These are phyloP conservation scores for Anoncus sp. DNA, from an alignment of 2,888 invertebrate species.

Conservation along the genomic window DNA sequence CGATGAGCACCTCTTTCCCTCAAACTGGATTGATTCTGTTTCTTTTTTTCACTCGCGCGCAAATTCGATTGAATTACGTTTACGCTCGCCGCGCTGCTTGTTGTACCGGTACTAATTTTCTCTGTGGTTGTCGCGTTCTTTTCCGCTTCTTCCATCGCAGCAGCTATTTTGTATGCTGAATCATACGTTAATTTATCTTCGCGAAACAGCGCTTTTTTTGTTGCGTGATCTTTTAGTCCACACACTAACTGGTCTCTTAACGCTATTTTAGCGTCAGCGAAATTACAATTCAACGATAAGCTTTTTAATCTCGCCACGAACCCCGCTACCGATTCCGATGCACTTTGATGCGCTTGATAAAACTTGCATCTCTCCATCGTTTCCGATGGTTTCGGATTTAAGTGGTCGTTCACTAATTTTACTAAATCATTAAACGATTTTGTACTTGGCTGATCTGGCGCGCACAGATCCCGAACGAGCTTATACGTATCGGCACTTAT, in stretches of 20 bases:
- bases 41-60: conserved; percentile 41
- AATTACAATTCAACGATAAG: conserved; percentile 59
- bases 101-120: conserved; percentile 5
- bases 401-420: conserved; percentile 50
- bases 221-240: conserved; percentile 24
- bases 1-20: conserved; percentile 39
- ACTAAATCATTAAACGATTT: conserved; percentile 53
- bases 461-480: conserved; percentile 52
- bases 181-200: conserved; percentile 43
- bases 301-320: conserved; percentile 55
- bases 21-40: conserved; percentile 28
- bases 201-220: conserved; percentile 25
- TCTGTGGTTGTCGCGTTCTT: conserved; percentile 37
- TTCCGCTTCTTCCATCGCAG: conserved; percentile 28
- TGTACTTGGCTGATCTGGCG: conserved; percentile 46
- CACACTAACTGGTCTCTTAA: conserved; percentile 63
- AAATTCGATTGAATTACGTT: conserved; percentile 44
- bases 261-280: conserved; percentile 44
- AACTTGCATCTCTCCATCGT: conserved; percentile 62
- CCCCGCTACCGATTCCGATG: conserved; percentile 7
- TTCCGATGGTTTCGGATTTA: conserved; percentile 8
- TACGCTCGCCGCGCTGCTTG: conserved; percentile 12
- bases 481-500: conserved; percentile 56
- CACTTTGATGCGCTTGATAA: conserved; percentile 49
- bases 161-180: conserved; percentile 36